These are phyloP conservation scores for Aphaenogaster rudis DNA, from an alignment of 1,140 invertebrate genomes.

Conservation along the genomic window DNA sequence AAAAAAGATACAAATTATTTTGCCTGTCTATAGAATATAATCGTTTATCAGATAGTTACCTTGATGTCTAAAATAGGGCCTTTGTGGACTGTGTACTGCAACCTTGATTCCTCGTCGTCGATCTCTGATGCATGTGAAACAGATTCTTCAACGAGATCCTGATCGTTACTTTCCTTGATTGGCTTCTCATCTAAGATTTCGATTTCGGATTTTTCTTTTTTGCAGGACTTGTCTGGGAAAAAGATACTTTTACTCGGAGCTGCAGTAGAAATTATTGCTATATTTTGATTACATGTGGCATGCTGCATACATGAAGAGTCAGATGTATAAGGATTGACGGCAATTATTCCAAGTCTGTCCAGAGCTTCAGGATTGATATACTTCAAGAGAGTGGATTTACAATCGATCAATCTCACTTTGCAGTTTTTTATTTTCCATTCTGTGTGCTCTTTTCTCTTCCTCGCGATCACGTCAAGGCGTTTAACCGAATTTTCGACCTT, in stretches of 20 bases:
- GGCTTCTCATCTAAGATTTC: constrained; percentile 57
- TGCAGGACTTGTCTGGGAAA: neutral
- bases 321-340: constrained; percentile 51
- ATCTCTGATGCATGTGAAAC: constrained; percentile 23
- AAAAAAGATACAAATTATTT: constrained; percentile 43
- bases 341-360: constrained; percentile 74
- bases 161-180: constrained; percentile 31
- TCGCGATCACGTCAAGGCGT: neutral
- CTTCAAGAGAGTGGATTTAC: constrained; percentile 77
- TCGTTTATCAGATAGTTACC: constrained; percentile 77
- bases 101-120: constrained; percentile 66
- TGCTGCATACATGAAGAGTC: neutral
- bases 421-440: constrained; percentile 77
- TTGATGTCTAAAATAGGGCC: constrained; percentile 86
- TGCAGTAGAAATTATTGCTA: neutral
- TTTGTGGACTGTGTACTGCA: constrained; percentile 82
- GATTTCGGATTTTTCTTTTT: constrained; percentile 38
- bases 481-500: neutral
- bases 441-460: constrained; percentile 59
- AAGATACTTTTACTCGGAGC: neutral
- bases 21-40: neutral
- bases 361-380: constrained; percentile 66
- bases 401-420: constrained; percentile 79
- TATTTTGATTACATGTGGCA: neutral
- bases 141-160: neutral